phyloP scores from a whole-genome alignment of 2,113 vertebrate species.

The Bujurquina vittata region DNA sequence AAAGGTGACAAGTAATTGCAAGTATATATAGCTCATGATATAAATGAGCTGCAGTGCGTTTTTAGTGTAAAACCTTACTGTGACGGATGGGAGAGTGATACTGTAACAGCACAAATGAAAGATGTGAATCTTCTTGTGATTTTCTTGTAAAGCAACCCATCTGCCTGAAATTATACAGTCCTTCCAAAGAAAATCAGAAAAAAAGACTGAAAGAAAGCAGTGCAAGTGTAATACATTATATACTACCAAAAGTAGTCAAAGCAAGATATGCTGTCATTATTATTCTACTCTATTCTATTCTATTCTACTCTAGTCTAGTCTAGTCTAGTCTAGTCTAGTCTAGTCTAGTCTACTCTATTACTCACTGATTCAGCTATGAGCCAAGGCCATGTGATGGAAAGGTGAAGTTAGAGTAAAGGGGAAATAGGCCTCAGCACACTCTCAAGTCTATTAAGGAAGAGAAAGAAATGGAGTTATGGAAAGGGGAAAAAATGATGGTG shows the following conservation, averaged over 20 bases:
- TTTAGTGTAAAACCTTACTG: accelerated
- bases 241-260: background rate
- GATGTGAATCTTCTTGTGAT: background rate
- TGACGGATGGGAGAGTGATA: background rate
- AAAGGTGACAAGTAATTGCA: slow-evolving; percentile 10
- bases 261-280: background rate
- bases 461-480: background rate
- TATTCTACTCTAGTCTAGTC: no score
- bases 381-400: background rate
- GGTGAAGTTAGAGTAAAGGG: no score
- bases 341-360: no score
- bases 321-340: background rate
- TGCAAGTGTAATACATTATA: background rate
- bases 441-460: background rate
- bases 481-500: background rate
- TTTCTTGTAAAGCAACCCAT: background rate
- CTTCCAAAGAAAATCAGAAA: background rate
- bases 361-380: background rate
- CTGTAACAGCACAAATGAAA: slow-evolving; percentile 1
- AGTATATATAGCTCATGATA: background rate
- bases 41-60: background rate
- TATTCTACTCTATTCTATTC: background rate
- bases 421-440: background rate
- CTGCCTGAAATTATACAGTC: background rate
- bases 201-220: background rate